Conservation (phyloP, 2,113 vertebrate genomes). For the Chaetodon auriga region DNA sequence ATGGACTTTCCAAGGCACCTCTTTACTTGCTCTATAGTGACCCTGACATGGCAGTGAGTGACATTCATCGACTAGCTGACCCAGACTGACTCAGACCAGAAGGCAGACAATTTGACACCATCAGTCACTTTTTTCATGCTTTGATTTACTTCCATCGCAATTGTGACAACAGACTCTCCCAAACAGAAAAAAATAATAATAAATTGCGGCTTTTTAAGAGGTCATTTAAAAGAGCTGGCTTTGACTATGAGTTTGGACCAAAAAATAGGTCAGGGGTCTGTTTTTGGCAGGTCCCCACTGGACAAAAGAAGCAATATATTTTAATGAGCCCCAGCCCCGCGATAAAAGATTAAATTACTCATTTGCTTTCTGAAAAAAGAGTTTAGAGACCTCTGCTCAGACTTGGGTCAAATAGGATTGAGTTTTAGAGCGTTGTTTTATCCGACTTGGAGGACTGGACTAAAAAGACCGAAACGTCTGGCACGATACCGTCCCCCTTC, state of each 20-base stretch:
- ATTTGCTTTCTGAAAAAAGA: conserved; percentile 51
- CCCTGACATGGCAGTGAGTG: conserved; percentile 72
- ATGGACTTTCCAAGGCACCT: conserved; percentile 62
- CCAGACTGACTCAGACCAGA: conserved; percentile 47
- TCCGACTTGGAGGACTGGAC: conserved; percentile 25
- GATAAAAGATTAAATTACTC: conserved; percentile 71
- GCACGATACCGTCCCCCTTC: background rate
- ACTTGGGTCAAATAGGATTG: conserved; percentile 30
- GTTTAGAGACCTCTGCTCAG: conserved; percentile 16
- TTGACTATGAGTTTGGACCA: conserved; percentile 17
- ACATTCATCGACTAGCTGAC: conserved; percentile 70
- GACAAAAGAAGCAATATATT: conserved; percentile 70
- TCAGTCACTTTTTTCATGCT: conserved; percentile 34
- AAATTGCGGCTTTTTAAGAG: conserved; percentile 34
- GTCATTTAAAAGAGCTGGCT: conserved; percentile 40
- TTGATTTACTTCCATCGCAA: conserved; percentile 37
- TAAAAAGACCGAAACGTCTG: conserved; percentile 25
- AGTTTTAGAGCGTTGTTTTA: conserved; percentile 32
- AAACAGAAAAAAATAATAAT: conserved; percentile 15
- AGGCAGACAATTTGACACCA: conserved; percentile 53
- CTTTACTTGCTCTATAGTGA: conserved; percentile 69
- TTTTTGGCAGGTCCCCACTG: conserved; percentile 49
- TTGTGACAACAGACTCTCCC: conserved; percentile 23
- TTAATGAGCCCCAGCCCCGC: conserved; percentile 56
- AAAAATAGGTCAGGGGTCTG: conserved; percentile 57